A percentile compares a stretch with the other conserved stretches of the same genome.
phyloP scores from a whole-genome alignment of 2,888 invertebrate genomes.

The Kuschelorhynchus macadamiae region DNA sequence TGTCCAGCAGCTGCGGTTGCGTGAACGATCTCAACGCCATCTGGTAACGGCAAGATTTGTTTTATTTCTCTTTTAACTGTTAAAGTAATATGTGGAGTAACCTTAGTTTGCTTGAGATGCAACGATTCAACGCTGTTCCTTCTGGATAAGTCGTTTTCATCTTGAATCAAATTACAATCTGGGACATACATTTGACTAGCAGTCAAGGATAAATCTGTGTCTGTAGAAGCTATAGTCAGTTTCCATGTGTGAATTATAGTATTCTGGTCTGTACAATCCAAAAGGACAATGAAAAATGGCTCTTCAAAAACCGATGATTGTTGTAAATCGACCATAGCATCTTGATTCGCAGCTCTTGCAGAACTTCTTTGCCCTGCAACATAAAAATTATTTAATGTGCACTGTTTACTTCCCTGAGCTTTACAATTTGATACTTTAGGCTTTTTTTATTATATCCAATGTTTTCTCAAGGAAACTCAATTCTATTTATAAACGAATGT shows the following conservation, averaged over 20 bases:
- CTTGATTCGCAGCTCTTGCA: conserved; percentile 72
- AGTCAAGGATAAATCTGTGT: conserved; percentile 64
- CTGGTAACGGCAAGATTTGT: conserved; percentile 88
- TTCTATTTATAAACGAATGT: too few relatives aligned
- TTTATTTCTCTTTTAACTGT: conserved; percentile 94
- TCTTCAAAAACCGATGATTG: conserved; percentile 91
- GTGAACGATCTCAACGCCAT: conserved; percentile 92
- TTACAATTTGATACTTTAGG: too few relatives aligned
- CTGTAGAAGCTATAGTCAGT: conserved; percentile 85
- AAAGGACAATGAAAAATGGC: conserved; percentile 94
- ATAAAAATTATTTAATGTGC: too few relatives aligned
- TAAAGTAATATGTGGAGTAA: conserved; percentile 83
- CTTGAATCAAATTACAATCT: conserved; percentile 87
- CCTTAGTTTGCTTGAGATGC: conserved; percentile 68
- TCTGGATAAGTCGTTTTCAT: conserved; percentile 77
- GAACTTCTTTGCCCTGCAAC: conserved; percentile 59
- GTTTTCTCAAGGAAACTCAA: too few relatives aligned
- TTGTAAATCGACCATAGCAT: conserved; percentile 92
- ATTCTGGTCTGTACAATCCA: conserved; percentile 87
- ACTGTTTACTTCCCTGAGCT: too few relatives aligned
- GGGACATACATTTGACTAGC: conserved; percentile 93
- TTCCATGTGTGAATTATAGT: conserved; percentile 97
- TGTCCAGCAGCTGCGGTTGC: conserved; percentile 97
- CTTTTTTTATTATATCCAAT: too few relatives aligned
- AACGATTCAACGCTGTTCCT: conserved; percentile 67